Evolutionary conservation across 2,888 invertebrate genomes (phyloP), one percentile per base, ranked within the genome.

Genomic region (Pollenia labialis): DNA sequence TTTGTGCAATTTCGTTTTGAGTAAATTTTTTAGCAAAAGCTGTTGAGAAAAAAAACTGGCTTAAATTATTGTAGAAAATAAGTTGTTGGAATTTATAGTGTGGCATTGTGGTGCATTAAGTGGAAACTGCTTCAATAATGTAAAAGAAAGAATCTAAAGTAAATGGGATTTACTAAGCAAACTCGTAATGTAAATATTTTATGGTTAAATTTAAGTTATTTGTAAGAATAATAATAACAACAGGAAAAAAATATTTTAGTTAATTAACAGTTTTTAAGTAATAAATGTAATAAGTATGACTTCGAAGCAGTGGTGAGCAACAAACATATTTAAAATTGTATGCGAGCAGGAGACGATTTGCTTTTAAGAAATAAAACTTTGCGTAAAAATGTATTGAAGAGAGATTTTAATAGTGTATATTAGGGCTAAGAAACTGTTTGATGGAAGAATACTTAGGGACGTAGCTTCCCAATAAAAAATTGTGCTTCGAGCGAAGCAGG

Each of bases 61-160:
- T 80, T 0, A 42, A 81, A 66, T 9, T 81, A 18, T 62, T 56
- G 64, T 48, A n/a, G 56, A 9, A 81, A 81, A 72, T 56, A 72
- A 81, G 54, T 81, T 81, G 74, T 74, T 56, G 66, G 42, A 56
- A 81, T 74, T 81, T 66, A 42, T 54, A 18, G 72, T 64, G 46
- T 56, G 71, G 62, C 62, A 62, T 80, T 71, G 79, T 68, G 68
- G 66, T 64, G 66, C 23, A 52, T 32, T 32, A 71, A 80, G 50
- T 62, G 54, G 23, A 81, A 54, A 50, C 48, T 66, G 12, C 7
- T 40, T 23, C 18, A 42, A 11, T 18, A 60, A 14, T 3, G 58
- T 14, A 40, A 6, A 12, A 58, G 1, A 9, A 12, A 9, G 14
- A 16, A 58, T 10, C 44, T 46, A 54, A 48, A 79, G 58, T 42